Evolutionary conservation across 1,140 invertebrate genomes (phyloP).

Genomic region (Pomacea maculata): DNA sequence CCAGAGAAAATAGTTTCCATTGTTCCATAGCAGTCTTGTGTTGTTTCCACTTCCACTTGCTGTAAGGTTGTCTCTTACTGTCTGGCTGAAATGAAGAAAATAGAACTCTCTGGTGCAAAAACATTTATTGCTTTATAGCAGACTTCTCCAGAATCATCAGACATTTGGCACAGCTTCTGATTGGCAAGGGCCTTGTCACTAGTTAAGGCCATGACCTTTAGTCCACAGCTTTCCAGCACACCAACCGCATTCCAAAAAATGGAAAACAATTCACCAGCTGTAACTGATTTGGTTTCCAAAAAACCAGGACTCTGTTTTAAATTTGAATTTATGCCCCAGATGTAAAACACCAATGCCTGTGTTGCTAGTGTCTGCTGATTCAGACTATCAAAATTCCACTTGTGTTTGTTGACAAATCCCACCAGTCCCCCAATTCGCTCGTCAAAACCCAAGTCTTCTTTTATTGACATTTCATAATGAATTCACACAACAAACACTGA

Average conservation of each 20-base stretch:
- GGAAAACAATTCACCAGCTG: slow-evolving; percentile 6
- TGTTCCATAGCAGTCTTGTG: not conserved
- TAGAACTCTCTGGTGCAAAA: not conserved
- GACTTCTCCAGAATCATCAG: not conserved
- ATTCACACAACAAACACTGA: not conserved
- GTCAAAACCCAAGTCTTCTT: slow-evolving; percentile 8
- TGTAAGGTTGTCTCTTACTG: slow-evolving; percentile 5
- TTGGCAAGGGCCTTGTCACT: not conserved
- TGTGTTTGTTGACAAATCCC: not conserved
- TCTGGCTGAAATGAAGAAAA: slow-evolving; percentile 21
- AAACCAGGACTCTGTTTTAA: not conserved
- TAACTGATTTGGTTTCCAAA: not conserved
- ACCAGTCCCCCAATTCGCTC: not conserved
- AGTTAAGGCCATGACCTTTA: slow-evolving; percentile 14
- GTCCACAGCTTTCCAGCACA: not conserved
- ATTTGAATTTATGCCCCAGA: not conserved
- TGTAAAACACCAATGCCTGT: not conserved
- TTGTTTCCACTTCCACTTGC: not conserved
- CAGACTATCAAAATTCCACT: not conserved
- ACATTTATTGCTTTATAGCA: slow-evolving; percentile 10
- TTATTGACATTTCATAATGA: slow-evolving; percentile 11
- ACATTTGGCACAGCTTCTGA: not conserved
- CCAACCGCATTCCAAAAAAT: slow-evolving; percentile 11
- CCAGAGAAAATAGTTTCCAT: slow-evolving; percentile 9
- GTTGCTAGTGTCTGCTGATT: not conserved